Percentiles rank a stretch among this genome's conserved stretches.
Evolutionary conservation across 2,888 invertebrate genomes (phyloP).

Genomic region (Slavum lentiscoides): DNA sequence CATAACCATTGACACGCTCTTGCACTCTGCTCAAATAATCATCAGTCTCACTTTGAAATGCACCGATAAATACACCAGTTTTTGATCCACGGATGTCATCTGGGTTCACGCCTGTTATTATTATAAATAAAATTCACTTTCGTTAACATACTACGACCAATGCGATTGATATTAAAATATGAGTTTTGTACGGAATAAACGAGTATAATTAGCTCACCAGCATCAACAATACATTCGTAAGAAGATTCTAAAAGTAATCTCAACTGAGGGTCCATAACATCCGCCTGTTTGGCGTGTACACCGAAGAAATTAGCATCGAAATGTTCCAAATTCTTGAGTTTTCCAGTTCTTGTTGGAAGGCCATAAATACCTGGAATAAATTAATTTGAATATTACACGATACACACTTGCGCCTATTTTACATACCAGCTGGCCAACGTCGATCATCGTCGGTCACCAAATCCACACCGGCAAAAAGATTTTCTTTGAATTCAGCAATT

Average conservation of each 20-base stretch:
- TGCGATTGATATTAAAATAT: background rate
- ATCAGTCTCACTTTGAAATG: slow-evolving; percentile 86
- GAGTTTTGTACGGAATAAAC: background rate
- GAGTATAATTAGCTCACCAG: slow-evolving; percentile 62
- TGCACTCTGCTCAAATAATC: slow-evolving; percentile 84
- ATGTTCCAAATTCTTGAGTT: slow-evolving; percentile 76
- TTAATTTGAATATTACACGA: background rate
- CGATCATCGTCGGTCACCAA: slow-evolving; percentile 90
- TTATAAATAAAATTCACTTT: background rate
- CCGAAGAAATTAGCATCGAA: slow-evolving; percentile 91
- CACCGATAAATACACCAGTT: slow-evolving; percentile 94
- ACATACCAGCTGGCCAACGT: slow-evolving; percentile 78
- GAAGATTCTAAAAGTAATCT: slow-evolving; percentile 86
- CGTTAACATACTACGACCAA: background rate
- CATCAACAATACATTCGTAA: slow-evolving; percentile 88
- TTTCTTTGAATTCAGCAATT: slow-evolving; percentile 90
- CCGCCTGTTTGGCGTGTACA: slow-evolving; percentile 87
- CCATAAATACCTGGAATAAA: slow-evolving; percentile 70
- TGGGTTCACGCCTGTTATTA: slow-evolving; percentile 73
- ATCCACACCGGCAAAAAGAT: slow-evolving; percentile 88
- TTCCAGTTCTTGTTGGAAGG: slow-evolving; percentile 78
- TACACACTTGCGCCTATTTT: background rate
- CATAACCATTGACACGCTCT: slow-evolving; percentile 85
- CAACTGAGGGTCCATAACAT: slow-evolving; percentile 90
- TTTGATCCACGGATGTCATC: slow-evolving; percentile 79